Evolutionary conservation across 2,113 vertebrate genomes (phyloP), one percentile per base, ranked within the genome.

Genomic region (Pelmatolapia mariae): DNA sequence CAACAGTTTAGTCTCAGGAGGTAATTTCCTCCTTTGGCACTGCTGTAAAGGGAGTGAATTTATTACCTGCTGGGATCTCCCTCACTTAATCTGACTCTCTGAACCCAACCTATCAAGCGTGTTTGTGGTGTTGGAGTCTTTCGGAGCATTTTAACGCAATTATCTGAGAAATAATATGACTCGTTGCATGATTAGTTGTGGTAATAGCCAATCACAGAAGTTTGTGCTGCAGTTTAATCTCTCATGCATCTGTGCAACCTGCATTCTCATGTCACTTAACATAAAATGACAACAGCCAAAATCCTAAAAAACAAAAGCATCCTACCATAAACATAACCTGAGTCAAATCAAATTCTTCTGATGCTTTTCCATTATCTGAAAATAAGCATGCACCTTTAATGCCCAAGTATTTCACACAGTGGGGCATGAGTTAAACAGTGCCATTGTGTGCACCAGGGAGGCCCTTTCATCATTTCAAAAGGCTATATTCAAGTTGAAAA

Each of bases 81-180:
- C 68, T 26, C 13, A 26, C 61, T 66, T 66, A 66, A 2, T 73
- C 68, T 10, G 40, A 73, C 4, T 73, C 40, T 45, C 68, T 73
- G 22, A 73, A 10, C 22, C 5, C 4, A 47, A 47, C 43, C 71
- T 76, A 0, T 47, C 9, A 29, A 47, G 22, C 0, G 0, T 29
- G 24, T 26, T 7, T 29, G 24, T 29, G 3, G 15, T 1, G 40
- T 73, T 29, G 15, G 40, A 45, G 22, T 1, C 38, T 73, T 73
- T 47, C 16, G 13, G 38, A 71, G n/a, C 3, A 73, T 45, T 73
- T 47, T 47, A 47, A 5, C 50, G 68, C 40, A 31, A 50, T 19
- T 78, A 78, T 50, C 71, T 8, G 24, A 0, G 4, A 50, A 78
- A 50, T 78, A 78, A 50, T 47, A 19, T 47, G 40, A 47, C 24